Evolutionary conservation across 2,888 invertebrate species (phyloP), one percentile per base, ranked within the genome.

Genomic region (Leptinotarsa peninsularis): DNA sequence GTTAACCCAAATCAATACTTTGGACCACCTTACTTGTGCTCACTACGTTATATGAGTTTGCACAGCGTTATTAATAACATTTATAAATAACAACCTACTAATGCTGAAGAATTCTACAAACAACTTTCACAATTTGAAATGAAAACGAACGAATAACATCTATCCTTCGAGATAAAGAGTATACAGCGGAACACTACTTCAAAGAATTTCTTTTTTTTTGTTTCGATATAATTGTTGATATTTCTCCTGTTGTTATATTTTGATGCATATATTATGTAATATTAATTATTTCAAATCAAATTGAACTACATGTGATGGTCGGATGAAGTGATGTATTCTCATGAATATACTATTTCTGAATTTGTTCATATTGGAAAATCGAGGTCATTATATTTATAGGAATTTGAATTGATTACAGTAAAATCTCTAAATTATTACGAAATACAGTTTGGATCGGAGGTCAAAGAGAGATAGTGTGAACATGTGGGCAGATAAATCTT

Each of bases 31-130:
- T 10, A 63, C 27, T n/a, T 63, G n/a, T 5, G 63, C 63, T 63
- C n/a, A 63, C 63, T 63, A 43, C 15, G 33, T 63, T 63, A 43
- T 63, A 33, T 63, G 27, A 43, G 43, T 63, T 63, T 27, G 63
- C 33, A 70, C 52, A 43, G 7, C 66, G 54, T 66, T 66, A 72
- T 66, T 66, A 49, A 50, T 33, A 67, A 66, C 72, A 50, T 50
- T 72, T 72, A 72, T 72, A 67, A 72, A 72, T 72, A 72, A 23
- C 72, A 72, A 67, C 72, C 72, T 72, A 67, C 72, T 67, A 72
- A 67, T 72, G 67, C 67, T 58, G 58, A 67, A 33, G 58, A 72
- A 72, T 66, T 72, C 67, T 67, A 72, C 67, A 72, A 72, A 72
- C 72, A 72, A 72, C 72, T 72, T 72, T 72, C 72, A 72, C 72